Percentiles rank a stretch among this genome's conserved stretches.
Conservation (phyloP, 2,888 invertebrate genomes). For the Cataglyphis cursor region DNA sequence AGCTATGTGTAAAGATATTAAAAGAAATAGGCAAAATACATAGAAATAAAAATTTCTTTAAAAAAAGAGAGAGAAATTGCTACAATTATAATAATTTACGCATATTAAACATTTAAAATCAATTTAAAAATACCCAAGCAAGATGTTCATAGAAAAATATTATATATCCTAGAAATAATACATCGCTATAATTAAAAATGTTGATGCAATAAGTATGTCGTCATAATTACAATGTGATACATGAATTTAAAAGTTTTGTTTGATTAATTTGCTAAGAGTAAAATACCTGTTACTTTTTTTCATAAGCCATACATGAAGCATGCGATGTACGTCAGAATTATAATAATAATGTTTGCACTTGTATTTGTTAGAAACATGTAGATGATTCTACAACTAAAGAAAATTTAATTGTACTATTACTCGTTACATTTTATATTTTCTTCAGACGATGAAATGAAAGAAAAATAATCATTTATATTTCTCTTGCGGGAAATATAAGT, state of each 20-base stretch:
- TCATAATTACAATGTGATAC: not conserved
- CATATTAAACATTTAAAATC: not conserved
- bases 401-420: not conserved
- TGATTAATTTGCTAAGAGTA: not conserved
- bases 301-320: not conserved
- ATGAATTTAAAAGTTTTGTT: not conserved
- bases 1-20: not conserved
- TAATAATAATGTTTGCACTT: not conserved
- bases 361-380: not conserved
- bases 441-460: not conserved
- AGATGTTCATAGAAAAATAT: not conserved
- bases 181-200: too few species aligned
- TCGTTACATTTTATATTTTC: not conserved
- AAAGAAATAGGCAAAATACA: not conserved
- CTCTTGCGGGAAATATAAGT: not conserved
- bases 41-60: not conserved
- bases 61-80: not conserved
- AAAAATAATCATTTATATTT: conserved; percentile 18
- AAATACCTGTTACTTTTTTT: not conserved
- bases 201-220: too few species aligned
- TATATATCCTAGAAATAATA: not conserved
- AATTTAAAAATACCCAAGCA: not conserved
- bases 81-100: not conserved
- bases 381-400: not conserved
- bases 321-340: not conserved